Evolutionary conservation across 30 jellyfish, hydroid and myxozoan genomes (phyloP), one percentile per base, ranked within the genome.

Genomic region (Pelagia noctiluca): DNA sequence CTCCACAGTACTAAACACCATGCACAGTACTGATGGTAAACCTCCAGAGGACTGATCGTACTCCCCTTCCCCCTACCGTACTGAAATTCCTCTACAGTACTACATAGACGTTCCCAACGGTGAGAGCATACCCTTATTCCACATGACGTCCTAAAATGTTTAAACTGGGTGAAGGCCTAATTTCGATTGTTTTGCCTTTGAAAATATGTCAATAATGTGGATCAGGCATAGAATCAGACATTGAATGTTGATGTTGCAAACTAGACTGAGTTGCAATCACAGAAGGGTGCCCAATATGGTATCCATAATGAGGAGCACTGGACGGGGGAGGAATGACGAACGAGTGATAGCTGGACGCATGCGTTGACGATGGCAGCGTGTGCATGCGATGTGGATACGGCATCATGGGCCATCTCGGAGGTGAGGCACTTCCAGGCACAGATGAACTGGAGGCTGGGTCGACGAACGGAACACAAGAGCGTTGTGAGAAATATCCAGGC

Each of bases 381-480:
- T 80, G 90, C 68, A 80, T 38, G 48, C 90, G 83, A 80, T 80
- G 90, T 11, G 90, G 37, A 80, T 63, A 80, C 23, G 89, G 81
- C 50, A 63, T n/a, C 16, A 78, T 42, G 8, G 68, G 90, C 52
- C 90, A 80, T 13, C 90, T 72, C 28, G 82, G 64, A 16, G 54
- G 16, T 47, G 83, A 29, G 38, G 63, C 67, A 36, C 50, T 16
- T 22, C 54, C n/a, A n/a, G n/a, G 83, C 22, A 71, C 16, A 30
- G 83, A 47, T 16, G 83, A n/a, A 32, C 78, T 66, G 1, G 76
- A 28, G 4, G 76, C 62, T 12, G 90, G 78, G 30, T 80, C 88
- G 36, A 76, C 76, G 54, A 57, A 66, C 3, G 83, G 84, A 12
- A 65, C 29, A 47, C 29, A 80, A 2, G 84, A 72, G 23, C 83